Base-by-base conservation (phyloP, 2,888 invertebrate species). In the Aspidapion aeneum region DNA sequence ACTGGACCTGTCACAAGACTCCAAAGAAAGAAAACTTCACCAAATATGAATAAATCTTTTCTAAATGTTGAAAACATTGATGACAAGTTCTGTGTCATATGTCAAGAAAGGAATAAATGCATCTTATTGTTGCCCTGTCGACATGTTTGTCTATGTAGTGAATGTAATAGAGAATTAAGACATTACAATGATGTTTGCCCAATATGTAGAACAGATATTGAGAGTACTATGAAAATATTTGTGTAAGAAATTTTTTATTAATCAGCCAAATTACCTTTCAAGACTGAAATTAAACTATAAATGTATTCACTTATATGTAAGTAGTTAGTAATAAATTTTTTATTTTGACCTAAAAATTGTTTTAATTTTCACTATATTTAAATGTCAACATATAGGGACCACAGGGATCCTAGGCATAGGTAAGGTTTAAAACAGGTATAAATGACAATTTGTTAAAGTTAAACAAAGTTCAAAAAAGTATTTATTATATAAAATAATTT, bases 81-180 rank as follows among this genome's bases (percentile, higher is more conserved):
- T 12, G 83, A 84, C 71, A 75, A 79, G 51, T 73, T 81, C 16
- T 85, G 85, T 78, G 81, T 85, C 17, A 82, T 85, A 66, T 85
- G 85, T 67, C 83, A 84, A 69, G 85, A 85, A 69, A 74, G 82
- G 2, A 80, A 81, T 64, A 85, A 84, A 74, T 84, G 84, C 79
- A 82, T 85, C 17, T 74, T 85, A 51, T 81, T 84, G 54, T 72
- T 85, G 61, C 85, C 85, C 0, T 85, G 85, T 69, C 79, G 82
- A 18, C 85, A 85, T 78, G 79, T 85, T 18, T 85, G 85, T 68
- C 74, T 85, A 49, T 85, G 85, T 70, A 76, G 76, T 22, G 83
- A 83, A 68, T 85, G 85, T 69, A 82, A 81, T 66, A 72, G 79
- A 66, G 75, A 80, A n/a, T 72, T 85, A n/a, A 64, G 79, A 79